Evolutionary conservation across 2,888 invertebrate genomes (phyloP).

Genomic region (Macrosiphum euphorbiae): DNA sequence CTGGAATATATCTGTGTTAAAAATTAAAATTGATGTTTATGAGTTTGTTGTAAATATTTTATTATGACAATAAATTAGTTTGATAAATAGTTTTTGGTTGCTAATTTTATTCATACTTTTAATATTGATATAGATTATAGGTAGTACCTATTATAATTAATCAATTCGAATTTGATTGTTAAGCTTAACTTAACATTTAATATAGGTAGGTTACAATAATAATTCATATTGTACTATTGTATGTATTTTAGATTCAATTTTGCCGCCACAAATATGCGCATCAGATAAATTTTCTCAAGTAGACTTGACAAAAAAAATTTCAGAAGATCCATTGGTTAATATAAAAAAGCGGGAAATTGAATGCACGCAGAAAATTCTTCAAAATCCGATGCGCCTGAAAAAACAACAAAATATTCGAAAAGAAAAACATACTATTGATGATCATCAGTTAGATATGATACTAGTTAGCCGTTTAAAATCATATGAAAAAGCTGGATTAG

Average conservation of each 20-base stretch:
- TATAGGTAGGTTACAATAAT: not conserved
- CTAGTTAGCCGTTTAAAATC: conserved; percentile 60
- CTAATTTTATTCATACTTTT: not conserved
- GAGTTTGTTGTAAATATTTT: not conserved
- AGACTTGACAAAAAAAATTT: conserved; percentile 61
- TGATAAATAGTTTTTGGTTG: not conserved
- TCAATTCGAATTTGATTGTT: not conserved
- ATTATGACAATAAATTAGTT: not conserved
- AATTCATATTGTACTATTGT: not conserved
- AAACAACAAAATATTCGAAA: conserved; percentile 38
- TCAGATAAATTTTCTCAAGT: conserved; percentile 54
- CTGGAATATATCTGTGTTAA: not conserved
- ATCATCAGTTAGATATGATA: conserved; percentile 60
- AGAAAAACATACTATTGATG: conserved; percentile 51
- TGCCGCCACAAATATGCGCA: conserved; percentile 41
- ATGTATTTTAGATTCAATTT: conserved; percentile 46
- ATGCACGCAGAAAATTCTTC: conserved; percentile 47
- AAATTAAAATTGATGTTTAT: not conserved
- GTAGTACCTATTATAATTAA: not conserved
- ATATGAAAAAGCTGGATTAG: conserved; percentile 60
- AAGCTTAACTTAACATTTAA: not conserved
- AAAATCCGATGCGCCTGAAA: conserved; percentile 54
- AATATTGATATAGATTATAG: not conserved
- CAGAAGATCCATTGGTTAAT: conserved; percentile 59
- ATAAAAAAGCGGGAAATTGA: conserved; percentile 57